Conservation (phyloP, 2,113 vertebrate genomes). For the Bufo gargarizans region DNA sequence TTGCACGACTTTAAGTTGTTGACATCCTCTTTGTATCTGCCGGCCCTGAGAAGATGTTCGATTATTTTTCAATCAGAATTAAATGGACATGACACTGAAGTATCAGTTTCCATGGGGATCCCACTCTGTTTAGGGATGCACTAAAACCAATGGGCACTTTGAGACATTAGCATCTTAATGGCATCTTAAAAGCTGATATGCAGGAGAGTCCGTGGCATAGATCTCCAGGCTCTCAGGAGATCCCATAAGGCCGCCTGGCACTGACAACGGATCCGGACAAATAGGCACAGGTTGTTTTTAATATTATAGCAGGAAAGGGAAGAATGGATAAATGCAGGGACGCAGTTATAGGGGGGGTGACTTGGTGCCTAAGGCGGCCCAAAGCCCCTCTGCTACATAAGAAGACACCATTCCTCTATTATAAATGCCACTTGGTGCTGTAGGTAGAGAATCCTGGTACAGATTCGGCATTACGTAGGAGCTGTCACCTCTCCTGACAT, state of each 20-base stretch:
- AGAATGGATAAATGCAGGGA: neutral
- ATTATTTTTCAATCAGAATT: slow-evolving; percentile 48
- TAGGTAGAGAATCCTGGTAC: too few relatives aligned
- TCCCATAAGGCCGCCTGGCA: slow-evolving; percentile 29
- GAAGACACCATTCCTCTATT: too few relatives aligned
- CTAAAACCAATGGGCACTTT: slow-evolving; percentile 27
- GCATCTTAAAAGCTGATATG: slow-evolving; percentile 41
- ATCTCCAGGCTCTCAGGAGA: slow-evolving; percentile 6
- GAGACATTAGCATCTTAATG: slow-evolving; percentile 53
- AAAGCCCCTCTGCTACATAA: too few relatives aligned
- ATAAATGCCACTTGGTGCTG: too few relatives aligned
- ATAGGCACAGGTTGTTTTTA: neutral
- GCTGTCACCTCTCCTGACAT: too few relatives aligned
- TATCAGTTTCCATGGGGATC: slow-evolving; percentile 42
- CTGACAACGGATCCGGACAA: neutral
- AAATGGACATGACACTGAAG: slow-evolving; percentile 43
- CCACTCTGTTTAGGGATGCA: slow-evolving; percentile 3
- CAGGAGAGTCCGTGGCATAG: slow-evolving; percentile 24
- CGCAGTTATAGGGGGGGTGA: too few relatives aligned
- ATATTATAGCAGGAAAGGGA: neutral
- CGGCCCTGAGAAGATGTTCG: slow-evolving; percentile 33
- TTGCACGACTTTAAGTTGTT: slow-evolving; percentile 21
- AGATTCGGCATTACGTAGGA: too few relatives aligned
- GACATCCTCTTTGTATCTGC: slow-evolving; percentile 20
- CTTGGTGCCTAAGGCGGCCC: too few relatives aligned